Base-by-base conservation (phyloP, 2,797 vertebrate species). In the Sparidentex hasta region DNA sequence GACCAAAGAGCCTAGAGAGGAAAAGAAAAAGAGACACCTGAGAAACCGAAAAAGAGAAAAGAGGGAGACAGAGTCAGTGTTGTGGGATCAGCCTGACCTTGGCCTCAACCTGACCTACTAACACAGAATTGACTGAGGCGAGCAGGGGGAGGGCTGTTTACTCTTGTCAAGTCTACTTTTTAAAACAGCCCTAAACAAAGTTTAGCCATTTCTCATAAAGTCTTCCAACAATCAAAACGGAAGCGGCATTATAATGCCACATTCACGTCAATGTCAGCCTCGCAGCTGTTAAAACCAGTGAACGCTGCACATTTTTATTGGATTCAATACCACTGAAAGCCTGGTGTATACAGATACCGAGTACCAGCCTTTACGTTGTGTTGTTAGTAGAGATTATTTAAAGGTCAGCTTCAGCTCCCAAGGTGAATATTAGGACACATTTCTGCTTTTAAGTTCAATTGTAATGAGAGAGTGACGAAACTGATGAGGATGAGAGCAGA, bases 81-180 rank as follows among this genome's bases (percentile, higher is more conserved):
- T 41, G 47, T 21, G 29, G 21, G 57, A 23, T 18, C 52, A 38
- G 59, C 21, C 29, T 58, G 74, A 78, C 76, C 73, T 86, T 74
- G 62, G 66, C 76, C 76, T 74, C 57, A 62, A 65, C 5, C 47
- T 83, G 86, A 77, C 86, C 82, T 74, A 71, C 75, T 88, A 86
- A 84, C 79, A 80, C 50, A 78, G 7, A 63, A 76, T 51, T 67
- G 68, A 54, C 47, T 29, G 75, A 27, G 46, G 41, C 27, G 29
- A 21, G 25, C 18, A 29, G 13, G 50, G 41, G 11, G 41, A 50
- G 4, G 61, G 2, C 33, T 20, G 48, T 75, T 74, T 61, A 25
- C 43, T 54, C 27, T 47, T 16, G 14, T 47, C 13, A 12, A 11
- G n/a, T 20, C 43, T 44, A 44, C 11, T 44, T 44, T 14, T 51